These are phyloP conservation scores for Ephialtes manifestator DNA, from an alignment of 2,888 invertebrate genomes.

Conservation along the genomic window DNA sequence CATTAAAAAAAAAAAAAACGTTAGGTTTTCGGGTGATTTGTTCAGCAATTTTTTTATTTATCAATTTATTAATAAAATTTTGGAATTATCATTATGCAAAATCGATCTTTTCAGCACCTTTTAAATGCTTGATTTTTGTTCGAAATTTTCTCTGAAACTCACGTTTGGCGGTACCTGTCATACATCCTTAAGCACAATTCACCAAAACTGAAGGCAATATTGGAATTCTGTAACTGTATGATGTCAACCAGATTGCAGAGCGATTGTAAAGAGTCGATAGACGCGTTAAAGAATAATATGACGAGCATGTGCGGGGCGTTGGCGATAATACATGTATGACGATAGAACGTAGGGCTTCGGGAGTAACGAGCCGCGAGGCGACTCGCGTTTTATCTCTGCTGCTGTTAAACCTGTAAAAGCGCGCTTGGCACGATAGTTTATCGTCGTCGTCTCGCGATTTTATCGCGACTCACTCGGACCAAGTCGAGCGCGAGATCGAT, in stretches of 20 bases:
- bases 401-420: slow-evolving; percentile 52
- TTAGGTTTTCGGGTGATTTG: no score
- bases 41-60: no score
- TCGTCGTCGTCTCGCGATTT: slow-evolving; percentile 67
- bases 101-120: no score
- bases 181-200: no score
- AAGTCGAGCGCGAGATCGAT: slow-evolving; percentile 62
- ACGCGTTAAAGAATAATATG: slow-evolving; percentile 17
- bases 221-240: background rate
- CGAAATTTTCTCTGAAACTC: no score
- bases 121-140: no score
- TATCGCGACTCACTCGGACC: slow-evolving; percentile 56
- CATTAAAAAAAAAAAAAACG: no score
- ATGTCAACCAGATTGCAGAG: background rate
- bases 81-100: no score
- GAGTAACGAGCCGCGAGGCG: slow-evolving; percentile 55
- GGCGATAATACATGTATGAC: slow-evolving; percentile 32
- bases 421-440: slow-evolving; percentile 63
- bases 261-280: background rate
- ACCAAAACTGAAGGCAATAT: background rate
- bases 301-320: background rate
- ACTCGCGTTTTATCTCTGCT: slow-evolving; percentile 45
- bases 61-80: no score
- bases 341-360: slow-evolving; percentile 54
- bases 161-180: no score